Base-by-base conservation (phyloP, 2,888 invertebrate genomes). In the Loripinus fragilis region DNA sequence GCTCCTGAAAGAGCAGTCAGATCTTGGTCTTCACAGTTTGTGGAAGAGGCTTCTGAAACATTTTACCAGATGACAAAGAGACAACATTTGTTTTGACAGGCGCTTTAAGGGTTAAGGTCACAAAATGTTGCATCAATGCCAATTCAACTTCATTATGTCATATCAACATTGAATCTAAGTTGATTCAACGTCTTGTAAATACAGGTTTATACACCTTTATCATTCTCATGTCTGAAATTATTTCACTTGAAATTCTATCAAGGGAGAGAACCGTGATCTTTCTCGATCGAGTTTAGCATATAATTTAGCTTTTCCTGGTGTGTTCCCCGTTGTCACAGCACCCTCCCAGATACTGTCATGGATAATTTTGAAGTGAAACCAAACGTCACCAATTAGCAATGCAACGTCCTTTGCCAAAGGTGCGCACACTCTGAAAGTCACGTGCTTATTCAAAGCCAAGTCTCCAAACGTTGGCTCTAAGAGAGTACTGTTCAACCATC, bases 391-490 rank as follows among this genome's bases (percentile, higher is more conserved):
- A 25, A 92, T 89, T 50, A 92, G 84, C 65, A 92, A 84, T 1
- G 91, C 91, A 60, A 92, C 90, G 60, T 91, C 91, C 30, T 86
- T 87, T 8, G 92, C 92, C 33, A 88, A 78, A 1, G 90, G 90
- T n/a, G 91, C 90, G 30, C 92, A 87, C 30, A 93, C 86, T 52
- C 90, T 85, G 85, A 92, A 92, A 42, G 89, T 90, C 55, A 91
- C 88, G 42, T 88, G 83, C 30, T 81, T 81, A 70, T 89, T 87
- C 17, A 86, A 67, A 42, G 87, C 86, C 30, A 92, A 86, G 72
- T 92, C 92, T 7, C 92, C 92, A 10, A 83, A 78, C 3, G 89
- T 84, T 25, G 92, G 92, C 72, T 92, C 92, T 45, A 91, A 84
- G 20, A 92, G 83, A 10, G 90, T 89, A 45, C 90, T 88, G 64